These are phyloP conservation scores for Melieria picta DNA, from an alignment of 2,888 invertebrate genomes.

Conservation along the genomic window DNA sequence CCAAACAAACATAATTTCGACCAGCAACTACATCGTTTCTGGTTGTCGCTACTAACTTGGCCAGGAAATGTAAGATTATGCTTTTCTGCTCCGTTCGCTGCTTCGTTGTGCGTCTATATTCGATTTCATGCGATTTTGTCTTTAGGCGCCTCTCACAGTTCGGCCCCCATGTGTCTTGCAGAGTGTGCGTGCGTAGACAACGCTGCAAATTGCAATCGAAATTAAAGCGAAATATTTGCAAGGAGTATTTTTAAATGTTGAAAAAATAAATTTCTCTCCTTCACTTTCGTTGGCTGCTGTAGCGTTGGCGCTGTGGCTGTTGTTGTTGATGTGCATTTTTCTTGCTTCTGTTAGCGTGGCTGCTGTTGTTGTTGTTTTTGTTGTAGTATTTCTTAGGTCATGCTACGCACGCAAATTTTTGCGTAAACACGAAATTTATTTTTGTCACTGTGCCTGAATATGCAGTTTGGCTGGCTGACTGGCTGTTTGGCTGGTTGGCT, in stretches of 20 bases:
- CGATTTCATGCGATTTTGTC: not conserved
- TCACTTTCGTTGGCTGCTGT: slow-evolving; percentile 8
- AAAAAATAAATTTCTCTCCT: slow-evolving; percentile 23
- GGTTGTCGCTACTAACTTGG: no score
- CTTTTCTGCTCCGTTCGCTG: not conserved
- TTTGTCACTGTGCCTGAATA: slow-evolving; percentile 36
- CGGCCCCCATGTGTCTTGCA: not conserved
- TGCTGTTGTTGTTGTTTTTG: not conserved
- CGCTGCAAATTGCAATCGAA: slow-evolving; percentile 43
- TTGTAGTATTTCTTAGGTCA: slow-evolving; percentile 27
- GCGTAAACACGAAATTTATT: slow-evolving; percentile 59
- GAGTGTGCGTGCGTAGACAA: not conserved
- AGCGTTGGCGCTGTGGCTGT: slow-evolving; percentile 6
- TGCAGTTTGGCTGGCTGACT: slow-evolving; percentile 8
- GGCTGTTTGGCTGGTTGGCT: slow-evolving; percentile 17
- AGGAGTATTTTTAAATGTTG: slow-evolving; percentile 51
- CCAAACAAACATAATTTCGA: no score
- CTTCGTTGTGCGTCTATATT: not conserved
- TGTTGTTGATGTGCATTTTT: slow-evolving; percentile 16
- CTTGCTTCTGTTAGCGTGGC: not conserved
- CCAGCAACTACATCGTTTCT: no score
- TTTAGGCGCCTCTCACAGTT: no score
- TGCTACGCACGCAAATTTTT: slow-evolving; percentile 37
- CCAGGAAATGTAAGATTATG: no score
- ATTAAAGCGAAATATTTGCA: slow-evolving; percentile 32